Evolutionary conservation across 2,888 invertebrate species (phyloP), one percentile per base, ranked within the genome.

Genomic region (Marasmarcha lunaedactyla): DNA sequence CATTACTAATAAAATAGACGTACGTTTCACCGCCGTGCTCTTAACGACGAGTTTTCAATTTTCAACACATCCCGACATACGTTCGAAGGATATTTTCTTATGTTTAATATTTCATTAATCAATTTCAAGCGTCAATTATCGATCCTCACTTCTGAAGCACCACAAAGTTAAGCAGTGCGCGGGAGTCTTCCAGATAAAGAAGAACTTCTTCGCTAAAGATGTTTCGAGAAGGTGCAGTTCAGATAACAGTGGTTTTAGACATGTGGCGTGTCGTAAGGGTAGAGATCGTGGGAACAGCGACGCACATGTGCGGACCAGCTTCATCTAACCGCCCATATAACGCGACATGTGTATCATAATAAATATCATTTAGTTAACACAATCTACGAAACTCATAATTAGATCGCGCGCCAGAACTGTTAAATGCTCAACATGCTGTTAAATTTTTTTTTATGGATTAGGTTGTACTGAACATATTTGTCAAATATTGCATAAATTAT

Each of bases 291-390:
- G 77, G 81, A 79, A 79, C 71, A 52, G 44, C 58, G 46, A 52
- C 65, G 65, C 77, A 77, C 81, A 79, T 79, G 59, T 79, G 81
- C 73, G 67, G 57, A 63, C 64, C 81, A 83, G 79, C 77, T 79
- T 79, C 74, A 76, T 76, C 72, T 7, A 65, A 60, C 63, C 61
- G 63, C 64, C 69, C 65, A 68, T 20, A 20, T 5, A 5, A 71
- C 54, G 62, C 66, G 70, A 65, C 63, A 30, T 30, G 63, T 55
- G 55, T 55, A 57, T 63, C 68, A 67, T 73, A 72, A 77, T 30
- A 30, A 77, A 70, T 70, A 70, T 69, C 57, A 56, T 67, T 74
- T 65, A 68, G 67, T 68, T 68, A 68, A 70, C 63, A 64, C 58
- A 63, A 68, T 66, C 63, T 65, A 59, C 55, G 51, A 57, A 59